Conservation (phyloP, 2,113 vertebrate species). For the Semicossyphus pulcher region DNA sequence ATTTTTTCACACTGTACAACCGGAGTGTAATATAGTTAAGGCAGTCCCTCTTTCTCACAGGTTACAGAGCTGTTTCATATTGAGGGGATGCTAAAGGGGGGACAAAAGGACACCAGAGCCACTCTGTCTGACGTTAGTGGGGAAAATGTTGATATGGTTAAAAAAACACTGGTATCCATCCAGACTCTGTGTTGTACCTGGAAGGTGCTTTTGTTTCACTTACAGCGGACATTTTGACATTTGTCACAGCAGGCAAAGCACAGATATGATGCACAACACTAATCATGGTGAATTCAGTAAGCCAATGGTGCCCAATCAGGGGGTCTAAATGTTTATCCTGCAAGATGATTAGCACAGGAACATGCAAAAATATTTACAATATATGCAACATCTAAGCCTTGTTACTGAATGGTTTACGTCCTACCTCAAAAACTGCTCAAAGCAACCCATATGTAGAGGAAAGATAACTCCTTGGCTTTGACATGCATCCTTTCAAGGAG, state of each 20-base stretch:
- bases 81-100: background rate
- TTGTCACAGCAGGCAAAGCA: background rate
- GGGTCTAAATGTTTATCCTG: background rate
- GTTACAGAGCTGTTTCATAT: background rate
- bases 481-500: background rate
- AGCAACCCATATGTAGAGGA: background rate
- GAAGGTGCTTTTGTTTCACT: background rate
- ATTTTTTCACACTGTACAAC: background rate
- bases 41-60: background rate
- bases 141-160: background rate
- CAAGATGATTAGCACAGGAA: background rate
- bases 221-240: background rate
- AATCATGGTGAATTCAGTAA: background rate
- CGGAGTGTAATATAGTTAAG: background rate
- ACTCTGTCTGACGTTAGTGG: conserved; percentile 5
- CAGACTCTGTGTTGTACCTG: background rate
- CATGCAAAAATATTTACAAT: no score
- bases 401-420: background rate
- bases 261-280: background rate
- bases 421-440: background rate
- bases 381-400: no score
- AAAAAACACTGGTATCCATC: background rate
- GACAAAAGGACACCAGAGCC: background rate
- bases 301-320: no score
- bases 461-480: no score